Conservation (phyloP, 1,140 invertebrate species). For the Caenorhabditis inopinata region DNA sequence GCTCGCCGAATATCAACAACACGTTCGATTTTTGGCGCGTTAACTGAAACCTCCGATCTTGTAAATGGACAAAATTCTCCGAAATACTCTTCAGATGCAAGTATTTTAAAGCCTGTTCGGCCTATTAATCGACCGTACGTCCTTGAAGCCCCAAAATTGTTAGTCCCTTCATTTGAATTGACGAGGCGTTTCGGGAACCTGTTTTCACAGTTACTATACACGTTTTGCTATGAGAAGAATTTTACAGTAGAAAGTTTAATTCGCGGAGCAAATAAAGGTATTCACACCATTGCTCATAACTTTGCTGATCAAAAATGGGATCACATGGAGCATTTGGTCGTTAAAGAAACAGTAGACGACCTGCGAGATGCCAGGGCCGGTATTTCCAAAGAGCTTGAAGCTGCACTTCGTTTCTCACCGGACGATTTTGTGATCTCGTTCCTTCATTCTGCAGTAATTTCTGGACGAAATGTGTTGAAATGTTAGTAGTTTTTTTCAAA, state of each 20-base stretch:
- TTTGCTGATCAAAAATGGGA: neutral
- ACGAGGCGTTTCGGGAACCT: neutral
- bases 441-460: slow-evolving; percentile 19
- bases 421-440: slow-evolving; percentile 42
- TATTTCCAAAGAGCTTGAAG: neutral
- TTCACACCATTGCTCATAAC: neutral
- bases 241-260: neutral
- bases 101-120: neutral
- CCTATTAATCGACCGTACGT: neutral
- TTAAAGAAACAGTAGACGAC: neutral
- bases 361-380: neutral
- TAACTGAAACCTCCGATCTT: no score
- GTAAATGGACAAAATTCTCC: no score
- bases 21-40: no score
- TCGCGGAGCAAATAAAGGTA: neutral
- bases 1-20: no score
- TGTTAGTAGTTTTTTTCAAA: neutral
- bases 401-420: slow-evolving; percentile 20
- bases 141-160: neutral
- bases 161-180: neutral
- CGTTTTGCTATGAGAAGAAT: neutral
- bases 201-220: neutral
- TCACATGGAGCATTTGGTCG: neutral
- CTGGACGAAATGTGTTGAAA: slow-evolving; percentile 36
- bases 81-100: no score